A percentile compares a stretch with the other conserved stretches of the same genome.
Evolutionary conservation across 2,113 vertebrate genomes (phyloP).

Genomic region (Orthonyx spaldingii): DNA sequence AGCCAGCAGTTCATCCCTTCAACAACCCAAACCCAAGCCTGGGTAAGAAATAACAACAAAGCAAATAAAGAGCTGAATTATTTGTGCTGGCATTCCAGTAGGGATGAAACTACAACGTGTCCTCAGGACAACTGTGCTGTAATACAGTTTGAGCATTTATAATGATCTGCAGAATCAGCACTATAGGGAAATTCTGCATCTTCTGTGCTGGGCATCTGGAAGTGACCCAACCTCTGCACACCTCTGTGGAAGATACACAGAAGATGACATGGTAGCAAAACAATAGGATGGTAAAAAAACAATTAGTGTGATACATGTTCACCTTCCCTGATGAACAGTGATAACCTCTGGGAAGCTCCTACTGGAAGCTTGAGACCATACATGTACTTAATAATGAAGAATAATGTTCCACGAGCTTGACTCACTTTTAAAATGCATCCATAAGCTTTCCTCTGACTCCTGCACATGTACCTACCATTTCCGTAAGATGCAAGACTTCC

Average conservation of each 20-base stretch:
- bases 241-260: neutral
- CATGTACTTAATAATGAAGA: neutral
- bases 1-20: neutral
- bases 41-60: neutral
- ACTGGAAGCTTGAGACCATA: neutral
- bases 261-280: neutral
- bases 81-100: neutral
- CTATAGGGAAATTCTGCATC: neutral
- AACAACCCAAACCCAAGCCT: neutral
- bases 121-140: neutral
- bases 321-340: neutral
- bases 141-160: neutral
- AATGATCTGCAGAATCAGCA: neutral
- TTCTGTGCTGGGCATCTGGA: neutral
- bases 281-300: rapidly evolving
- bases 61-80: neutral
- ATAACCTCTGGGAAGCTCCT: neutral
- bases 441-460: neutral
- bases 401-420: neutral
- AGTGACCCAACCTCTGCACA: neutral
- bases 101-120: neutral
- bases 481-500: neutral
- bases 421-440: neutral
- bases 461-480: neutral
- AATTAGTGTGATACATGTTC: rapidly evolving